Base-by-base conservation (phyloP, 2,888 invertebrate genomes). In the Chymomyza amoena region DNA sequence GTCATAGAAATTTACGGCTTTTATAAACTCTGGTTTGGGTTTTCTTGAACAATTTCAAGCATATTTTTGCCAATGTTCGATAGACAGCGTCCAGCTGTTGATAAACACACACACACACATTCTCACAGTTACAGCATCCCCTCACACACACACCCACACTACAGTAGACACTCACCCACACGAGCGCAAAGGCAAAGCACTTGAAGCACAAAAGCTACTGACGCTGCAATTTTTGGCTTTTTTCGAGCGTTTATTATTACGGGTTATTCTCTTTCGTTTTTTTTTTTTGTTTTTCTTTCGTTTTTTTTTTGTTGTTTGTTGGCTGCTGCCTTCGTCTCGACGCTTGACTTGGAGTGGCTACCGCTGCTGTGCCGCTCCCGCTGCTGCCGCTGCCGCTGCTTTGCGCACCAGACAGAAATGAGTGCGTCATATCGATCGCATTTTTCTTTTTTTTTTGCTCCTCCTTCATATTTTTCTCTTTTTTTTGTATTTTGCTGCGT, bases 381-480 rank as follows among this genome's bases (percentile, higher is more conserved):
- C 73, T 56, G 18, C 75, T 78, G 62, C 77, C 76, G 65, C 68
- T 73, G 73, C 59, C 80, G 73, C 66, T 72, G 77, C 80, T 70
- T 61, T 85, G 86, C 90, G 90, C 90, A 88, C 90, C 90, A 91
- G 91, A 91, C 91, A 91, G 90, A 90, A 91, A 91, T 90, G 90
- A 91, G 91, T 91, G 90, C 91, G 90, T 90, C 91, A 89, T 91
- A 90, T 90, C 91, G 90, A 90, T 90, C 90, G 90, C 84, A 87
- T 90, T 90, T 89, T 89, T 79, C 73, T 89, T 79, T 72, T 84
- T 79, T 72, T 68, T 73, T 76, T 84, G 86, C 87, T 45, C 39
- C 39, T 45, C 13, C 13, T 61, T 61, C 39, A 32, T 62, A 45
- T 50, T 50, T 16, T 20, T 61, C 32, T 7, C 3, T 9, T 32